These are phyloP conservation scores for Oxygymnocypris stewartii DNA, from an alignment of 2,113 vertebrate species.

Conservation along the genomic window DNA sequence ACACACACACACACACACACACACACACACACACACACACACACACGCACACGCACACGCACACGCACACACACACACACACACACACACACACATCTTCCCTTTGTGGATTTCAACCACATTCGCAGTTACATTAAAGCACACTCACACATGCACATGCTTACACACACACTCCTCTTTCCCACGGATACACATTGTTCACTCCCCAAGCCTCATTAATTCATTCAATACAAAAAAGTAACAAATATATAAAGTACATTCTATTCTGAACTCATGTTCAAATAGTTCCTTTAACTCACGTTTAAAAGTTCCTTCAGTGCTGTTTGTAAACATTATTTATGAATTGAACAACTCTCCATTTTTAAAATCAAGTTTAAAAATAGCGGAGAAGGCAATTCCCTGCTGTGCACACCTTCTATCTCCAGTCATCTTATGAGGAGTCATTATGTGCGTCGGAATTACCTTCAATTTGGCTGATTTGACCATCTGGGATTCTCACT, in stretches of 20 bases:
- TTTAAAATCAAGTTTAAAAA: background rate
- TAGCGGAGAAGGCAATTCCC: background rate
- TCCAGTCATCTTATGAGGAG: constrained; percentile 35
- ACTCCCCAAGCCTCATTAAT: background rate
- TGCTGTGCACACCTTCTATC: constrained; percentile 10
- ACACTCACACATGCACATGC: constrained; percentile 6
- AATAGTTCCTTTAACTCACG: background rate
- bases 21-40: no score
- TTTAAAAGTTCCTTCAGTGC: background rate
- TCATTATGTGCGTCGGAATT: constrained; percentile 40
- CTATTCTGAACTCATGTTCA: background rate
- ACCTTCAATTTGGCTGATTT: constrained; percentile 45
- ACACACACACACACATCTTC: background rate
- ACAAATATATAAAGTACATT: constrained; percentile 13
- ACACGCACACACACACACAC: constrained; percentile 14
- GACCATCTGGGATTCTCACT: constrained; percentile 44
- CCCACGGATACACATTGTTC: constrained; percentile 14
- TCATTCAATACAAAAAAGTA: background rate
- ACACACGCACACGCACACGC: no score
- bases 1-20: no score
- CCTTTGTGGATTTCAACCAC: constrained; percentile 31
- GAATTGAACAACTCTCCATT: background rate
- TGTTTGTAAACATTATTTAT: background rate
- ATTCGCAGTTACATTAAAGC: constrained; percentile 18
- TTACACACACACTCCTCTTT: constrained; percentile 9